Conservation (phyloP, 2,888 invertebrate species). For the Doris montereyensis region DNA sequence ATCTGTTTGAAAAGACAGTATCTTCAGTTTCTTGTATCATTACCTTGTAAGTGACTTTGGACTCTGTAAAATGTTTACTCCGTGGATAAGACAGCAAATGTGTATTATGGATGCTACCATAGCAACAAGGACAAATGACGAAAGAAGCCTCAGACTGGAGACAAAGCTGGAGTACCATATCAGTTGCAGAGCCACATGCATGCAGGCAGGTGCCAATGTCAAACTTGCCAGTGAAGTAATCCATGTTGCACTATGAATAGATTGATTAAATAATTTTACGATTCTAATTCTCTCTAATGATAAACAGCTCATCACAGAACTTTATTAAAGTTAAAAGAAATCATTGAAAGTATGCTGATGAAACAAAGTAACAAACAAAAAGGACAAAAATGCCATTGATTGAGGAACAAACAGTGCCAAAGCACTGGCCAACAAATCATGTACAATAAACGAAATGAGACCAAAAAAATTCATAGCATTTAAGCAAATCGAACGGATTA, state of each 20-base stretch:
- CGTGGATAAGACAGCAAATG: constrained; percentile 87
- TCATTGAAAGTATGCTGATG: background rate
- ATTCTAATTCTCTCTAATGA: no score
- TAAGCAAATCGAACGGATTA: no score
- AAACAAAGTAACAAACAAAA: background rate
- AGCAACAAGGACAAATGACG: constrained; percentile 94
- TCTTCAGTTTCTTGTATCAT: no score
- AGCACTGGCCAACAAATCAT: no score
- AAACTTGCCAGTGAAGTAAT: constrained; percentile 85
- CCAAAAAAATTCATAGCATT: no score
- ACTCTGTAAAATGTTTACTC: constrained; percentile 75
- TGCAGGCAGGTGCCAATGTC: constrained; percentile 91
- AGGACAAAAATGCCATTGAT: no score
- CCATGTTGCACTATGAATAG: constrained; percentile 88
- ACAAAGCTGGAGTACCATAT: constrained; percentile 90
- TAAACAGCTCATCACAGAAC: no score
- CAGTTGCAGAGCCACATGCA: constrained; percentile 95
- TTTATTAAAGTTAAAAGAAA: no score
- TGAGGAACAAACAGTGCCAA: no score
- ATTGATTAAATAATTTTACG: background rate
- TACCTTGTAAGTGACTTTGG: constrained; percentile 60
- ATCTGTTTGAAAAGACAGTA: no score
- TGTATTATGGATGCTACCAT: constrained; percentile 88
- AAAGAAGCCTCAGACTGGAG: constrained; percentile 84
- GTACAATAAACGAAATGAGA: no score